Evolutionary conservation across 2,888 invertebrate genomes (phyloP).

Genomic region (Eristalis intricaria): DNA sequence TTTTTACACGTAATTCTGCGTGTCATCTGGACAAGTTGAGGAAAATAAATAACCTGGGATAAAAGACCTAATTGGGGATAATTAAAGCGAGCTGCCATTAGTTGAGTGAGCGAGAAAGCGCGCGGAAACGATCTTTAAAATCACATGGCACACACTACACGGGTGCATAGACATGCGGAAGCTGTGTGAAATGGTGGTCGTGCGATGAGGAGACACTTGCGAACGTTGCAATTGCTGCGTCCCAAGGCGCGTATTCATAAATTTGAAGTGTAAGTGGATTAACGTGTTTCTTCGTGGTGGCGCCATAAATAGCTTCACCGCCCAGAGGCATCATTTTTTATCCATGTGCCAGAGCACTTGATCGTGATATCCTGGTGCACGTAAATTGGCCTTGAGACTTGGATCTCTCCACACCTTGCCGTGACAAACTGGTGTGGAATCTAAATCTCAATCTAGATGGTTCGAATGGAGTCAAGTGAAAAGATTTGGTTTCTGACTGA

Average conservation of each 20-base stretch:
- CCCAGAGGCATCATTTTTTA: not conserved
- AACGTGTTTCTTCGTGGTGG: not conserved
- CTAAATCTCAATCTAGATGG: too few relatives aligned
- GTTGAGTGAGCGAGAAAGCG: not conserved
- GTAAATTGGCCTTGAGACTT: not conserved
- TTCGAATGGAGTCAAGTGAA: too few relatives aligned
- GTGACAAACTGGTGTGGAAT: too few relatives aligned
- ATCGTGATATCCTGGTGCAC: not conserved
- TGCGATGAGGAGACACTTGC: not conserved
- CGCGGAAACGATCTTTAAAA: not conserved
- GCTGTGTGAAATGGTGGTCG: not conserved
- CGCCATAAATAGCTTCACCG: not conserved
- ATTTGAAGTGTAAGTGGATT: not conserved
- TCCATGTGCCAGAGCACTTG: not conserved
- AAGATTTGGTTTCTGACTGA: too few relatives aligned
- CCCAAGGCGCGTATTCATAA: not conserved
- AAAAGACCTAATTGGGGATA: slow-evolving; percentile 37
- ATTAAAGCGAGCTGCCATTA: slow-evolving; percentile 27
- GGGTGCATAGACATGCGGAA: not conserved
- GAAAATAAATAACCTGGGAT: slow-evolving; percentile 14
- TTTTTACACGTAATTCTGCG: slow-evolving; percentile 31
- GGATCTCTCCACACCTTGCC: too few relatives aligned
- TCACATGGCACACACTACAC: not conserved
- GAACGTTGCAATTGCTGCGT: not conserved
- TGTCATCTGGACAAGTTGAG: slow-evolving; percentile 23